Conservation (phyloP, 2,113 vertebrate genomes). For the Chaetorhynchus papuensis region DNA sequence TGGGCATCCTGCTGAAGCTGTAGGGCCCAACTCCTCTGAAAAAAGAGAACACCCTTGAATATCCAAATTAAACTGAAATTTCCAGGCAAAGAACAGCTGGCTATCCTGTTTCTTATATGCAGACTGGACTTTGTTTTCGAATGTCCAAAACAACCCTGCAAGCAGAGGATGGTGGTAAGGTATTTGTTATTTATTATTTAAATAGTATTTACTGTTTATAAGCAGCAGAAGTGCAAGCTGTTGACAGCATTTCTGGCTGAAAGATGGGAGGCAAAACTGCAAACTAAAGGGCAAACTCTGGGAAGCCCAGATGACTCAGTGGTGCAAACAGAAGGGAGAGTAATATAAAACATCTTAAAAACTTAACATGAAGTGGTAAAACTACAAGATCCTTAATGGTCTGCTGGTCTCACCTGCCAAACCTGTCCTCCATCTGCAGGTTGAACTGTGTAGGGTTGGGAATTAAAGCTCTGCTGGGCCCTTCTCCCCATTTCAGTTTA, state of each 20-base stretch:
- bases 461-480: constrained; percentile 69
- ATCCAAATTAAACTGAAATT: background rate
- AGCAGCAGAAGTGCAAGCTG: background rate
- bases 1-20: background rate
- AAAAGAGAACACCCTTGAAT: background rate
- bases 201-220: background rate
- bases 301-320: background rate
- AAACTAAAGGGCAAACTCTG: background rate
- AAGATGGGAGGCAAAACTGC: background rate
- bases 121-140: background rate
- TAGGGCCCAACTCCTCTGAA: background rate
- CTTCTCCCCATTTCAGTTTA: constrained; percentile 82
- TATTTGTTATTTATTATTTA: background rate
- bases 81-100: background rate
- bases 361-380: background rate
- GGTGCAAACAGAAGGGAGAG: background rate
- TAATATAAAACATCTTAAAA: background rate
- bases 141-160: background rate
- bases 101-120: rapidly evolving
- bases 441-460: constrained; percentile 73
- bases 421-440: constrained; percentile 77
- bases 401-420: constrained; percentile 68
- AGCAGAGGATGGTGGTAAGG: background rate
- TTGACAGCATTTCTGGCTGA: background rate
- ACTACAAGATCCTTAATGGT: background rate